Evolutionary conservation across 2,888 invertebrate species (phyloP), one percentile per base, ranked within the genome.

Genomic region (Cremastobaeus sp.): DNA sequence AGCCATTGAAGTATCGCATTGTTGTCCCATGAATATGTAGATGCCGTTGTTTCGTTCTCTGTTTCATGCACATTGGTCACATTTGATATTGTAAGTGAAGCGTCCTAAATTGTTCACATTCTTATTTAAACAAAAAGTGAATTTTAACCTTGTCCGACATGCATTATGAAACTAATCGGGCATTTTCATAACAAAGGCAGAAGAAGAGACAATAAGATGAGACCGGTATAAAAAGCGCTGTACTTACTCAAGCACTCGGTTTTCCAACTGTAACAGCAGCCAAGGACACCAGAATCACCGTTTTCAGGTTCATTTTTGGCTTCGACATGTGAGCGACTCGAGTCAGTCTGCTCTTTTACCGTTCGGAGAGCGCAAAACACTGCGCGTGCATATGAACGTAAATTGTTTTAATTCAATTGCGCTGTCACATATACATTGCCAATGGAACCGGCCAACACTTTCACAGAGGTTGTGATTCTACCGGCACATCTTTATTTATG

Each of bases 401-500:
- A 72, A 76, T 78, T 74, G 74, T 76, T 74, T 74, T 77, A 72
- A 79, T 74, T 77, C 78, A 71, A 78, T 76, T 72, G 69, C 71
- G 65, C 55, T 37, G n/a, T n/a, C 54, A 54, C 37, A 65, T 37
- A 47, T 21, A 41, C 52, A 81, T 77, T 70, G 72, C 28, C 79
- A 72, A 50, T 74, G 81, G 68, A 78, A 77, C 71, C 79, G 76
- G 76, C 76, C 76, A 79, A 82, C 79, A 86, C 87, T 87, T 87
- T 87, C 87, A 85, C 86, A 85, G 83, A 86, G 80, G 74, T 81
- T 80, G 79, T 76, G 76, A 79, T 78, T 81, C 79, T 76, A 75
- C 78, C 80, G 81, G 81, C 78, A 82, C 84, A 83, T 85, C 87
- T 85, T 86, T 85, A 86, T 86, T 86, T 84, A 87, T 86, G 85